Percentiles rank a stretch among this genome's conserved stretches.
Evolutionary conservation across 2,797 vertebrate species (phyloP).

Genomic region (Choloepus didactylus): DNA sequence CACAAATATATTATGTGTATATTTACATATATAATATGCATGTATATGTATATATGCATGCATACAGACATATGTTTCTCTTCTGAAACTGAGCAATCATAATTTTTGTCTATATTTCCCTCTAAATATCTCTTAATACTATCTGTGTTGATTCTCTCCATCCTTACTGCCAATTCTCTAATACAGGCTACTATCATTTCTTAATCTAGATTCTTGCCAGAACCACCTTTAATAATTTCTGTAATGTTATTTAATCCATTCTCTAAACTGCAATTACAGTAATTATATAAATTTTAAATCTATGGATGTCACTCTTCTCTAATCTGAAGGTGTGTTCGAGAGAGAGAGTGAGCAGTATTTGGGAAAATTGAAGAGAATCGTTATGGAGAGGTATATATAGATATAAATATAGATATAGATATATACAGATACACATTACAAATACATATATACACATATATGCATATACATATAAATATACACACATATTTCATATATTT

Average conservation of each 20-base stretch:
- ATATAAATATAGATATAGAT: not conserved
- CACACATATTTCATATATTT: not conserved
- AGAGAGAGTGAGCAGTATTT: not conserved
- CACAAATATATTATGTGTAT: no score
- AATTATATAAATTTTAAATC: not conserved
- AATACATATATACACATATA: no score
- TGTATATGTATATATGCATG: no score
- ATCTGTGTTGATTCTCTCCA: not conserved
- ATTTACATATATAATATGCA: no score
- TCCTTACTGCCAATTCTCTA: not conserved
- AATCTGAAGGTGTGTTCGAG: not conserved
- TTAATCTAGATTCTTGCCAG: not conserved
- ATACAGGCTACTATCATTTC: not conserved
- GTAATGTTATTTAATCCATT: not conserved
- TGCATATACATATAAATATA: no score
- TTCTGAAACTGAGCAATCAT: not conserved
- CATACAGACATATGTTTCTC: no score
- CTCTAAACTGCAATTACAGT: not conserved
- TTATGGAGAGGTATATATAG: not conserved
- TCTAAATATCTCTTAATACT: not conserved
- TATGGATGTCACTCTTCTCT: not conserved
- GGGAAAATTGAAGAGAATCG: not conserved
- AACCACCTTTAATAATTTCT: not conserved
- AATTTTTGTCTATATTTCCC: not conserved
- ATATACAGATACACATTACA: no score